phyloP scores from a whole-genome alignment of 1,140 invertebrate genomes.

The Brachionus koreanus region DNA sequence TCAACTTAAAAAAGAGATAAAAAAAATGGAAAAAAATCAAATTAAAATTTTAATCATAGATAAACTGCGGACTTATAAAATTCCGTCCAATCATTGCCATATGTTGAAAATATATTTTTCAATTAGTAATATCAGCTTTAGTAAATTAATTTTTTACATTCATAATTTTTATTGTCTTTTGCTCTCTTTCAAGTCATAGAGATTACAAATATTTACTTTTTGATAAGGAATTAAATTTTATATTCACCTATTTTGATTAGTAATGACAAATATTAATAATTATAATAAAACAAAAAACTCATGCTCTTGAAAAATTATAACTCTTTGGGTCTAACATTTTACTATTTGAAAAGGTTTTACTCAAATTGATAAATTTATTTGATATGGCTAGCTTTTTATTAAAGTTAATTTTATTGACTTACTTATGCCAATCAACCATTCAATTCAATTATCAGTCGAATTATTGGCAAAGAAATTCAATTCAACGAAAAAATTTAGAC shows the following conservation, averaged over 20 bases:
- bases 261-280: slow-evolving; percentile 11
- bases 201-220: slow-evolving; percentile 36
- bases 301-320: background rate
- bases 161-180: slow-evolving; percentile 15
- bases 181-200: background rate
- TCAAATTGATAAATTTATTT: slow-evolving; percentile 1
- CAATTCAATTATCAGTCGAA: background rate
- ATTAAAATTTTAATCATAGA: background rate
- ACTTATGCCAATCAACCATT: background rate
- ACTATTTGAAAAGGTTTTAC: background rate
- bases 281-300: slow-evolving; percentile 22
- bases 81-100: background rate
- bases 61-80: background rate
- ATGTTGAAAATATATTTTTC: background rate
- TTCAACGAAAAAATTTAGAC: background rate
- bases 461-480: background rate
- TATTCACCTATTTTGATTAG: slow-evolving; percentile 1
- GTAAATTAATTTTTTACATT: background rate
- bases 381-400: background rate
- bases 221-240: slow-evolving; percentile 37
- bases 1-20: background rate
- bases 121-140: slow-evolving; percentile 1
- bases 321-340: background rate
- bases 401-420: background rate
- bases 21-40: background rate